phyloP scores from a whole-genome alignment of 2,888 invertebrate species.

The Melanostoma mellinum region DNA sequence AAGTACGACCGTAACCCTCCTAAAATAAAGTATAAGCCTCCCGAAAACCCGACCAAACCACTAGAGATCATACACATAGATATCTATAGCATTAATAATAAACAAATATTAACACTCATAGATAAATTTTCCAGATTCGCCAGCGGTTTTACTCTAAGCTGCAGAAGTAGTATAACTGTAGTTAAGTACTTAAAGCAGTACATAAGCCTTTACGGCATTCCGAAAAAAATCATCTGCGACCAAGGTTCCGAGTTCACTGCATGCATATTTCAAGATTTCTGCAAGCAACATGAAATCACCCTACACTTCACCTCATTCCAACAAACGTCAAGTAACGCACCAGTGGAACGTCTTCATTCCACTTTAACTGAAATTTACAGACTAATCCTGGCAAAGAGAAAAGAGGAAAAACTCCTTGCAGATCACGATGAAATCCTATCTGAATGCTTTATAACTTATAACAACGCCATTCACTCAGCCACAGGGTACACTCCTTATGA shows the following conservation, averaged over 20 bases:
- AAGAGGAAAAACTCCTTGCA: slow-evolving; percentile 30
- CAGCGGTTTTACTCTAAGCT: slow-evolving; percentile 4
- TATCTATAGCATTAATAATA: slow-evolving; percentile 49
- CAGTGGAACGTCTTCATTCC: slow-evolving; percentile 27
- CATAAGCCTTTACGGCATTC: slow-evolving; percentile 38
- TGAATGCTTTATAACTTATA: slow-evolving; percentile 55
- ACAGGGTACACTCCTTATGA: slow-evolving; percentile 56
- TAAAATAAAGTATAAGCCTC: slow-evolving; percentile 1
- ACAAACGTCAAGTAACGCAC: slow-evolving; percentile 7
- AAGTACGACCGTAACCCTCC: slow-evolving; percentile 15
- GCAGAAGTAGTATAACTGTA: slow-evolving; percentile 29
- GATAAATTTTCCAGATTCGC: slow-evolving; percentile 51
- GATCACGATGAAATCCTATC: slow-evolving; percentile 53
- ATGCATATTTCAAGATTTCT: slow-evolving; percentile 3
- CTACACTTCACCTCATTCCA: slow-evolving; percentile 3
- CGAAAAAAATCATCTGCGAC: slow-evolving; percentile 32
- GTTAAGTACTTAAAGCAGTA: slow-evolving; percentile 22
- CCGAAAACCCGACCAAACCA: not conserved
- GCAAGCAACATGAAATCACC: too few species aligned
- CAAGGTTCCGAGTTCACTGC: slow-evolving; percentile 3
- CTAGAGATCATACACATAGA: slow-evolving; percentile 27
- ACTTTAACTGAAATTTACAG: slow-evolving; percentile 65
- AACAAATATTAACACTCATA: slow-evolving; percentile 40
- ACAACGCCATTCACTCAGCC: slow-evolving; percentile 53
- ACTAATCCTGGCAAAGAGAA: slow-evolving; percentile 40